Base-by-base conservation (phyloP, 2,888 invertebrate species). In the Sarcophaga caerulescens region DNA sequence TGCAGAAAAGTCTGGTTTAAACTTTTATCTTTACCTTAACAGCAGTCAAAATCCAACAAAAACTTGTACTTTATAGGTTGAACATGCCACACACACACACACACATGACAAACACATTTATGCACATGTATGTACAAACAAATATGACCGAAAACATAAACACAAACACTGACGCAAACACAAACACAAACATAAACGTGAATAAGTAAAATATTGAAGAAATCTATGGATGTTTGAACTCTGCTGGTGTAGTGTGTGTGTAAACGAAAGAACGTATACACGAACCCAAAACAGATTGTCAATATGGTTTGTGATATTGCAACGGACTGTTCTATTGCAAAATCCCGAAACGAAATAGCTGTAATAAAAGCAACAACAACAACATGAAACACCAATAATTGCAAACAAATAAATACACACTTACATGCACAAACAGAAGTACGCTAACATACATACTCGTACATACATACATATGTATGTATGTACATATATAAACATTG, bases 361-460 rank as follows among this genome's bases (percentile, higher is more conserved):
- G 76, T 88, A 89, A 88, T 87, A 89, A 87, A 86, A 84, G 65
- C 84, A 85, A 80, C 79, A 87, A 81, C 84, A 60, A 83, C 79
- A 73, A 47, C 71, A 59, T 59, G 23, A 66, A 85, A 87, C 87
- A 85, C 77, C 87, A 88, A 80, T 81, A 70, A 73, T 78, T 69
- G 25, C 68, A 69, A 76, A 63, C 69, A 78, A 87, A 71, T 70
- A 47, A 75, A 10, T 70, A n/a, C 63, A n/a, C 59, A 63, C 57
- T 63, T 23, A 63, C 14, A 57, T 21, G n/a, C 17, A 23, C 85
- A 87, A 84, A 74, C 79, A 65, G 57, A 35, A 6, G 6, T 35
- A 35, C 35, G 81, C 73, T 79, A 2, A 68, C 52, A 12, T 6
- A 11, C n/a, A 44, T 44, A 45, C 14, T 23, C 4, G 25, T 47